Evolutionary conservation across 1,140 invertebrate genomes (phyloP).

Genomic region (Tyrophagus putrescentiae): DNA sequence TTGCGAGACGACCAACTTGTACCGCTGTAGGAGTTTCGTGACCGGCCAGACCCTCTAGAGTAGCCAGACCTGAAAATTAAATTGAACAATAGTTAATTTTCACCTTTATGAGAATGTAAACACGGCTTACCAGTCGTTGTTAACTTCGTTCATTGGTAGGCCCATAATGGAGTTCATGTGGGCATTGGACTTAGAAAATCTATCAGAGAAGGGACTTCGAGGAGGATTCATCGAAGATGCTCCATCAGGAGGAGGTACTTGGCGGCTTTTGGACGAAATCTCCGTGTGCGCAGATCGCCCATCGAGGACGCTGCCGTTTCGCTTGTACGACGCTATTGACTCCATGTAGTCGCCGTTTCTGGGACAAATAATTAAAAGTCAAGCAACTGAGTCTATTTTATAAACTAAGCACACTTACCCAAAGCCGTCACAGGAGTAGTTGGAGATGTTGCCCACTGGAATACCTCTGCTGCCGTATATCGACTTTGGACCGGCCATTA

Average conservation of each 20-base stretch:
- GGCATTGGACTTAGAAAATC: conserved; percentile 1
- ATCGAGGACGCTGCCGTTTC: conserved; percentile 1
- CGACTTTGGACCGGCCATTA: conserved; percentile 27
- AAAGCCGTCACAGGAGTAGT: conserved; percentile 26
- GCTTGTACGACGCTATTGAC: conserved; percentile 21
- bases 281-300: conserved; percentile 12
- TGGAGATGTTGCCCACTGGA: conserved; percentile 26
- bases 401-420: conserved; percentile 12
- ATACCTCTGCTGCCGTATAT: conserved; percentile 27
- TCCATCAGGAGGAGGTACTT: conserved; percentile 28
- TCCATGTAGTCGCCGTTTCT: conserved; percentile 24
- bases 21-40: conserved; percentile 22
- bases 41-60: conserved; percentile 22
- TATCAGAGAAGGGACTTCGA: conserved; percentile 23
- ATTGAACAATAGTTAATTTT: conserved; percentile 3
- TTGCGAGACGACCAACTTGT: conserved; percentile 27
- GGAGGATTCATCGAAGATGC: conserved; percentile 27
- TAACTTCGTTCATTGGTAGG: neutral
- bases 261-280: conserved; percentile 18
- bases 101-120: neutral
- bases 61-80: conserved; percentile 18
- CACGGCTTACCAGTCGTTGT: conserved; percentile 1
- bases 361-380: neutral
- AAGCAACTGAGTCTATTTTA: neutral
- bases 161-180: neutral